Percentiles rank a stretch among this genome's conserved stretches.
These are phyloP conservation scores for Blomia tropicalis DNA, from an alignment of 2,888 invertebrate species.

Conservation along the genomic window DNA sequence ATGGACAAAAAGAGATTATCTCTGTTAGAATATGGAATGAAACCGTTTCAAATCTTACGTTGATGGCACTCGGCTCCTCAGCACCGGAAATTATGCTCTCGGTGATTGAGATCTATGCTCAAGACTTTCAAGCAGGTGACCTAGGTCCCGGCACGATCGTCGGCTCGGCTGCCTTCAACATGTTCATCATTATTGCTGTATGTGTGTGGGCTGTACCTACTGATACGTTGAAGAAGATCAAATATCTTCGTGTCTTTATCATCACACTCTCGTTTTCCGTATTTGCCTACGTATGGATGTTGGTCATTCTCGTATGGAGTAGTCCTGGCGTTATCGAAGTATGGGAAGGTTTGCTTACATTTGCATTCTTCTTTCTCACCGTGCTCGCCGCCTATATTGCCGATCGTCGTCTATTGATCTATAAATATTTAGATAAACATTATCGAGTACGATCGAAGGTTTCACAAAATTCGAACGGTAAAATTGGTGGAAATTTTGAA, in stretches of 20 bases:
- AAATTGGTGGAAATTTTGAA: conserved; percentile 36
- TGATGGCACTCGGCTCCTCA: conserved; percentile 96
- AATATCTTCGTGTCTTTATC: conserved; percentile 88
- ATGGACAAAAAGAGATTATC: conserved; percentile 69
- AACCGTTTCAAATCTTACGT: conserved; percentile 90
- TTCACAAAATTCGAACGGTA: conserved; percentile 41
- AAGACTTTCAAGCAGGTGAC: conserved; percentile 86
- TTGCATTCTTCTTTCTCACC: conserved; percentile 87
- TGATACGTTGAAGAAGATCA: conserved; percentile 74
- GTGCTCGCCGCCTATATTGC: conserved; percentile 91
- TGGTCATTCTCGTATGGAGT: conserved; percentile 72
- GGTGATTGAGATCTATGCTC: conserved; percentile 91
- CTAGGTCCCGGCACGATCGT: conserved; percentile 96
- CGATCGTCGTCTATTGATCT: conserved; percentile 65
- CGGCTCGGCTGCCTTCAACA: conserved; percentile 93
- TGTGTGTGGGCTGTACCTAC: conserved; percentile 58
- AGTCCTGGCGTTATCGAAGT: conserved; percentile 75
- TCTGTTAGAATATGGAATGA: conserved; percentile 97
- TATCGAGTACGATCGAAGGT: conserved; percentile 72
- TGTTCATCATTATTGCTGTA: conserved; percentile 91
- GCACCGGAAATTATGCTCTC: conserved; percentile 95
- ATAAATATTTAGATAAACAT: conserved; percentile 71
- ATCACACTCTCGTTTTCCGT: conserved; percentile 95
- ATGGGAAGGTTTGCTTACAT: conserved; percentile 91
- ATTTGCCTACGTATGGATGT: conserved; percentile 97